These are phyloP conservation scores for Muschampia staudingeri DNA, from an alignment of 2,888 invertebrate genomes.

Conservation along the genomic window DNA sequence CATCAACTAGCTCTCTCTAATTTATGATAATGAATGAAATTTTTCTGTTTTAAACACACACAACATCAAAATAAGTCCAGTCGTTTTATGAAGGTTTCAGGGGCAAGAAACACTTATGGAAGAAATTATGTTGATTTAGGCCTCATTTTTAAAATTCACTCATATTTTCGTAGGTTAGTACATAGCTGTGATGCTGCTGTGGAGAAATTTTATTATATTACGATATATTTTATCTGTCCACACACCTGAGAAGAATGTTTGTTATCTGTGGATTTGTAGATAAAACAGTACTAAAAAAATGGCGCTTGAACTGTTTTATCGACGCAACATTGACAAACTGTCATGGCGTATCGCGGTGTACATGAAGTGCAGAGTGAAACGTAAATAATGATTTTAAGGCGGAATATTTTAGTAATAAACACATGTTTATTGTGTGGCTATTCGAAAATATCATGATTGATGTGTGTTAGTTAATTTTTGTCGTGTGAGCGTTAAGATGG, in stretches of 20 bases:
- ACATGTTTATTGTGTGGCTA: conserved; percentile 81
- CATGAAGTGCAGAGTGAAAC: conserved; percentile 82
- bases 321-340: conserved; percentile 80
- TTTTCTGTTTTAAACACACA: no score
- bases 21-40: no score
- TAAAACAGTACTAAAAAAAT: conserved; percentile 78
- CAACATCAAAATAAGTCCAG: no score
- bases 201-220: background rate
- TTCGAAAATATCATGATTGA: conserved; percentile 89
- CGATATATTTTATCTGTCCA: background rate
- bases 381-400: conserved; percentile 88
- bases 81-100: no score
- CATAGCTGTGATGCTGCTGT: no score
- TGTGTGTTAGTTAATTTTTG: conserved; percentile 78
- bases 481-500: conserved; percentile 91
- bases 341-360: conserved; percentile 84
- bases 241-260: background rate
- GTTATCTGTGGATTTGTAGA: conserved; percentile 67
- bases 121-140: no score
- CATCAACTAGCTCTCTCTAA: no score
- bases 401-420: conserved; percentile 79
- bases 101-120: no score
- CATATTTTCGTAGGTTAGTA: no score
- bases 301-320: conserved; percentile 82
- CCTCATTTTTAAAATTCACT: no score